phyloP scores from a whole-genome alignment of 2,113 vertebrate genomes.

The Corythornis madagascariensis region DNA sequence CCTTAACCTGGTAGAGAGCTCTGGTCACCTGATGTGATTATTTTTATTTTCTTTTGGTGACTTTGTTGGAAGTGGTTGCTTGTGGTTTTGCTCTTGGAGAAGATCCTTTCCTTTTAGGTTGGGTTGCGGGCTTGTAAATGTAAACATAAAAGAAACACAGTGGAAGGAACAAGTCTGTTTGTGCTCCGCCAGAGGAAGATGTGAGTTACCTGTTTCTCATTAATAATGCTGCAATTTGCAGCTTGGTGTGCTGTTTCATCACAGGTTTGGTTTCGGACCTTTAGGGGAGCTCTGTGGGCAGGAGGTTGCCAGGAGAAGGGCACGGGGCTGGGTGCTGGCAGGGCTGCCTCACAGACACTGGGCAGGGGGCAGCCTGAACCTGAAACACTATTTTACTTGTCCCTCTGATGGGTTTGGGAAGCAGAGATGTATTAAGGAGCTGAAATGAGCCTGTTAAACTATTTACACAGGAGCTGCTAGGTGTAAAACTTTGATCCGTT shows the following conservation, averaged over 20 bases:
- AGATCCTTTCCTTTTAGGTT: neutral
- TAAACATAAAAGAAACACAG: neutral
- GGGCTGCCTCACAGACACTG: neutral
- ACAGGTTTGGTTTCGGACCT: neutral
- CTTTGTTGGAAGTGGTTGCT: neutral
- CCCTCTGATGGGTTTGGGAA: neutral
- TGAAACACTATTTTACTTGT: neutral
- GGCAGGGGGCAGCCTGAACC: neutral
- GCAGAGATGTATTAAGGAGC: neutral
- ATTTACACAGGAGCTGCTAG: neutral
- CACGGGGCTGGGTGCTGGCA: neutral
- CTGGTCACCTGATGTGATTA: neutral
- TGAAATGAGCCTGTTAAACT: neutral
- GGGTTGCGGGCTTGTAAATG: neutral
- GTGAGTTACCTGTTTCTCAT: neutral
- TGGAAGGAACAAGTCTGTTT: neutral
- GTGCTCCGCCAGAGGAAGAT: neutral
- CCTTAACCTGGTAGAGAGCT: neutral
- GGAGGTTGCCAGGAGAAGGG: neutral
- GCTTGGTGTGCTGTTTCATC: neutral
- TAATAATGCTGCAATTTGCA: conserved; percentile 3
- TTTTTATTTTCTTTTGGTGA: neutral
- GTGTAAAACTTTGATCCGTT: neutral
- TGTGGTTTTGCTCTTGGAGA: neutral
- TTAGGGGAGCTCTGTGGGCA: neutral